phyloP scores from a whole-genome alignment of 2,113 vertebrate species.

The Aegithalos caudatus region DNA sequence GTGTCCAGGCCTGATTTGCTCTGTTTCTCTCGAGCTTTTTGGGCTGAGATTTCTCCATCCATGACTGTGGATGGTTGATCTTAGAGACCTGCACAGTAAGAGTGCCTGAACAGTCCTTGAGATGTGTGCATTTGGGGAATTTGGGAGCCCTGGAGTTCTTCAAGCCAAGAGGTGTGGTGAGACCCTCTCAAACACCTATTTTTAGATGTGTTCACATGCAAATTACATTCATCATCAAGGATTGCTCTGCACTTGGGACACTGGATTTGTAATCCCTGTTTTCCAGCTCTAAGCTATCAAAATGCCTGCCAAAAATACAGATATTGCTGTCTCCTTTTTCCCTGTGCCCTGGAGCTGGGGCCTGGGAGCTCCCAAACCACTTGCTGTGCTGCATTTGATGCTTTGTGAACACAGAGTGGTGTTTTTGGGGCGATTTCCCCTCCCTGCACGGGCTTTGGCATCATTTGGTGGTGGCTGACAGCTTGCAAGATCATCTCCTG shows the following conservation, averaged over 20 bases:
- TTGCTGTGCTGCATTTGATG: neutral
- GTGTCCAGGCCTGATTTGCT: neutral
- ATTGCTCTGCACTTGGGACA: neutral
- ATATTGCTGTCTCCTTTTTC: neutral
- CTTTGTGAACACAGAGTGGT: neutral
- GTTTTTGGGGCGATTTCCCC: neutral
- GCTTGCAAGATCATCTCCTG: neutral
- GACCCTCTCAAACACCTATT: neutral
- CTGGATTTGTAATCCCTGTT: neutral
- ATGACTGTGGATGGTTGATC: accelerated
- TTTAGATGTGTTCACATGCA: neutral
- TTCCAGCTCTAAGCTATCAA: neutral
- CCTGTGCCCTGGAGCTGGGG: accelerated
- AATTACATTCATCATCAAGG: neutral
- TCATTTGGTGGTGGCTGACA: neutral
- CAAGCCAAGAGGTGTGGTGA: neutral
- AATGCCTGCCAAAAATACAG: neutral
- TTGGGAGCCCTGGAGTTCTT: neutral
- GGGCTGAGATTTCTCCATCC: neutral
- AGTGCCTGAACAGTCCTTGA: neutral
- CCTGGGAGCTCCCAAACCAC: accelerated
- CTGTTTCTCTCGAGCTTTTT: neutral
- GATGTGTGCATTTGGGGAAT: neutral
- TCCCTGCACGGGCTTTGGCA: neutral
- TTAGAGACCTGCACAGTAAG: accelerated